phyloP scores from a whole-genome alignment of 2,888 invertebrate species.

The Amiota mariae region DNA sequence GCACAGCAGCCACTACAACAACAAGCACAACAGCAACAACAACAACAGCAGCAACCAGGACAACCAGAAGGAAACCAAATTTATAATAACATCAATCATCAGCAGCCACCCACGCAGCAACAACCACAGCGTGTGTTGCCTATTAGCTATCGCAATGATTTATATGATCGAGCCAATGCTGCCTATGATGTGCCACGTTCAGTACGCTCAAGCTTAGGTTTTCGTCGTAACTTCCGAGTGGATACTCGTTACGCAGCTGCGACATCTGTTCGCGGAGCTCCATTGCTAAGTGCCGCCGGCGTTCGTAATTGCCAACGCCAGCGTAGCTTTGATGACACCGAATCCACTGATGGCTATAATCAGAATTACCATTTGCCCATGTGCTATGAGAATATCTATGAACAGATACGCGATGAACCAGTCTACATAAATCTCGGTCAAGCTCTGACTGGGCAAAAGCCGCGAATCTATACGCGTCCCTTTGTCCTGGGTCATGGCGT shows the following conservation, averaged over 20 bases:
- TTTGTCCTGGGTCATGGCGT: slow-evolving; percentile 76
- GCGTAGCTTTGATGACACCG: slow-evolving; percentile 73
- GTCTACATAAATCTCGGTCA: slow-evolving; percentile 67
- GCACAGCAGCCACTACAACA: slow-evolving; percentile 49
- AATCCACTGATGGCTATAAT: slow-evolving; percentile 73
- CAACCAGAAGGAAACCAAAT: slow-evolving; percentile 38
- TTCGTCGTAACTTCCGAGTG: slow-evolving; percentile 72
- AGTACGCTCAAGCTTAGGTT: slow-evolving; percentile 70
- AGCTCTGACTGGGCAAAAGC: slow-evolving; percentile 49
- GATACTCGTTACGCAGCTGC: slow-evolving; percentile 57
- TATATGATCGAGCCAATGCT: slow-evolving; percentile 70
- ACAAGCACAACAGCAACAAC: slow-evolving; percentile 35
- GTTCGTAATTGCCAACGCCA: slow-evolving; percentile 63
- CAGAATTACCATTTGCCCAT: slow-evolving; percentile 65
- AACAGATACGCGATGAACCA: slow-evolving; percentile 76
- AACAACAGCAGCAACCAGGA: slow-evolving; percentile 46
- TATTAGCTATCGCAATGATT: slow-evolving; percentile 71
- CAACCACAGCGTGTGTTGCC: slow-evolving; percentile 54
- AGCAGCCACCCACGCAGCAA: slow-evolving; percentile 47
- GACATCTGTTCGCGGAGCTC: slow-evolving; percentile 58
- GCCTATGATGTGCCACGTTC: slow-evolving; percentile 73
- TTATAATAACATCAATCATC: slow-evolving; percentile 37
- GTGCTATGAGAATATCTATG: slow-evolving; percentile 76
- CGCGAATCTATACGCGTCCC: slow-evolving; percentile 75
- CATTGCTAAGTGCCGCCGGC: slow-evolving; percentile 40